A percentile compares a stretch with the other conserved stretches of the same genome.
Evolutionary conservation across 1,140 invertebrate species (phyloP).

Genomic region (Argopecten irradians): DNA sequence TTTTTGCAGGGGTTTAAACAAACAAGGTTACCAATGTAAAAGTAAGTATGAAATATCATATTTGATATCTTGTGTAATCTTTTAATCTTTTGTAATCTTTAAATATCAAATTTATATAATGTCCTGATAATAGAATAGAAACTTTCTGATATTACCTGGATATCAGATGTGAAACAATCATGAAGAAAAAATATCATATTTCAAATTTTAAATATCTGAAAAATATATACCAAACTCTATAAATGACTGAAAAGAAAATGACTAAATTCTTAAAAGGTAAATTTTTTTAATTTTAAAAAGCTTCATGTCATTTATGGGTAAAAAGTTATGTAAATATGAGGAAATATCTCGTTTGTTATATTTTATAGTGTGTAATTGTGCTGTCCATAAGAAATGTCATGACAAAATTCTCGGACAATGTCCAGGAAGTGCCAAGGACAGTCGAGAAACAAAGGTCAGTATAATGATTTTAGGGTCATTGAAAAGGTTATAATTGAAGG

Average conservation of each 20-base stretch:
- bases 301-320: no score
- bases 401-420: constrained; percentile 96
- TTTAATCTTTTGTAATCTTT: no score
- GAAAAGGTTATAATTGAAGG: background rate
- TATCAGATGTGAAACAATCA: no score
- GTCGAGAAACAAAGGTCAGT: constrained; percentile 94
- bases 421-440: constrained; percentile 93
- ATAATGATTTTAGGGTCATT: no score
- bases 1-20: constrained; percentile 79
- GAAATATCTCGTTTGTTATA: constrained; percentile 5
- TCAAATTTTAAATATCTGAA: background rate
- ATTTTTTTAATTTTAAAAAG: background rate
- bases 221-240: background rate
- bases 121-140: no score
- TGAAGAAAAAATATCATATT: no score
- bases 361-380: constrained; percentile 90
- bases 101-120: no score
- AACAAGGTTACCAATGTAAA: constrained; percentile 79
- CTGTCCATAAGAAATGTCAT: constrained; percentile 98
- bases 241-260: background rate
- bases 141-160: no score
- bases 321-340: background rate
- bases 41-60: constrained; percentile 67
- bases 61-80: no score
- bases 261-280: no score